Base-by-base conservation (phyloP, 1,140 invertebrate genomes). In the Zophobas atratus region DNA sequence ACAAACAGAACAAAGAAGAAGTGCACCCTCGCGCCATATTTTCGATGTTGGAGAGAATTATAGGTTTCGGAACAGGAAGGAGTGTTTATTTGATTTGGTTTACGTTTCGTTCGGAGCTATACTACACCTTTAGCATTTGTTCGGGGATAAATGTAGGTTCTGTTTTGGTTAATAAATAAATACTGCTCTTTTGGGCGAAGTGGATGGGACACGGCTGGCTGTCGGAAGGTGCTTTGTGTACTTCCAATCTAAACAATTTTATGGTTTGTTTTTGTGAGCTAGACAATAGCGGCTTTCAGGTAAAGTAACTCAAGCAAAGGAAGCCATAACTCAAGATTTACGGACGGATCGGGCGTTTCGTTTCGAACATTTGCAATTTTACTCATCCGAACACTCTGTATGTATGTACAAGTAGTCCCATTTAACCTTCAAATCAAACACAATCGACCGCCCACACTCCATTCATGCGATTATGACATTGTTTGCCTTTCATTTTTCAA, bases 31-130 rank as follows among this genome's bases (percentile, higher is more conserved):
- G 6, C 43, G n/a, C 49, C 49, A 20, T 51, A 4, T 51, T 51
- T 51, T 20, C 49, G 49, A 2, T 4, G 20, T 20, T 46, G 3
- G 43, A 8, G 49, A 51, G 49, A 51, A 51, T 51, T 51, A 51
- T 51, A 51, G 49, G 49, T 20, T 51, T 51, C 49, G 4, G 49
- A 51, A 51, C 49, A 51, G 49, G 49, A 51, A 51, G 49, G 20
- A 51, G n/a, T 51, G 49, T 51, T 51, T 51, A 51, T 51, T 51
- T 51, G 49, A 51, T 51, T 51, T 51, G 49, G 49, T 51, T 51
- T 51, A 51, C 49, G 49, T 51, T 51, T 20, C 49, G 20, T 20
- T 51, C 3, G 49, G n/a, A 51, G 49, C 20, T 51, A 51, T 51
- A 51, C 6, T 51, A 51, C 49, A 51, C 49, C 49, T 51, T 51